These are phyloP conservation scores for Tamandua tetradactyla DNA, from an alignment of 2,797 vertebrate genomes.

Conservation along the genomic window DNA sequence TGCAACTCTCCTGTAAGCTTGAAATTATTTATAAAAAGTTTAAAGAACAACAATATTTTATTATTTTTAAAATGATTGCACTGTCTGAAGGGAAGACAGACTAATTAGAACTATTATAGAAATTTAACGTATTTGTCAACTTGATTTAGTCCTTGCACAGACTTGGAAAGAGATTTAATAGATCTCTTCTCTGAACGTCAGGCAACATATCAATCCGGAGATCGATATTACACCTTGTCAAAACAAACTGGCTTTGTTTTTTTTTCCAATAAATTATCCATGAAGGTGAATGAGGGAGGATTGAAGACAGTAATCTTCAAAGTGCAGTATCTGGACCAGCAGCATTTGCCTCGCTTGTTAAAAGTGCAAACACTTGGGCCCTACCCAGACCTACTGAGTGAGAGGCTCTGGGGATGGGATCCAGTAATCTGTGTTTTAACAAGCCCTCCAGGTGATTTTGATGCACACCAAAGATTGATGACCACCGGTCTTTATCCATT, in stretches of 20 bases:
- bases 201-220: not conserved
- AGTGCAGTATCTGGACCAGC: not conserved
- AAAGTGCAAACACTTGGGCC: not conserved
- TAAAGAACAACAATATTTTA: not conserved
- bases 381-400: not conserved
- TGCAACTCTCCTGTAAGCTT: too few relatives aligned
- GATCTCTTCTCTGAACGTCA: not conserved
- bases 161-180: not conserved
- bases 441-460: not conserved
- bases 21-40: too few relatives aligned
- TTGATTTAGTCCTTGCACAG: not conserved
- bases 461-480: not conserved
- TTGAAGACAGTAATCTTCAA: not conserved
- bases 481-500: not conserved
- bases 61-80: conserved; percentile 7
- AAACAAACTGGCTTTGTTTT: conserved; percentile 1
- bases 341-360: not conserved
- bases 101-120: not conserved
- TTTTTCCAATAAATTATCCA: not conserved
- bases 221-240: not conserved
- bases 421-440: not conserved
- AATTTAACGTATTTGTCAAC: not conserved
- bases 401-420: not conserved
- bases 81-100: conserved; percentile 12
- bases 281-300: not conserved